Conservation (phyloP, 2,797 vertebrate species). For the Diglossa cyanea region DNA sequence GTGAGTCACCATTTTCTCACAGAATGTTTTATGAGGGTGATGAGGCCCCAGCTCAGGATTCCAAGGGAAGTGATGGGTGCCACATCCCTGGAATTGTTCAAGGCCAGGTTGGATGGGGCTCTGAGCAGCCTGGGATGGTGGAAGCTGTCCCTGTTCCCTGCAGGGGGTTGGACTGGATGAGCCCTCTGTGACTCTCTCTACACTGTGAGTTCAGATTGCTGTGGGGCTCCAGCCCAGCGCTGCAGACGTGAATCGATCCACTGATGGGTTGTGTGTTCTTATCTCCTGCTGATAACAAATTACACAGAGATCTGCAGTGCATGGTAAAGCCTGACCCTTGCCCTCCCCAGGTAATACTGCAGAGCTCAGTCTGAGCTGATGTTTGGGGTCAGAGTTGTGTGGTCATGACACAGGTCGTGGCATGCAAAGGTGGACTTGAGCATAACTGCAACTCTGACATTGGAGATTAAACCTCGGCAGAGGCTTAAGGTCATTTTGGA, state of each 20-base stretch:
- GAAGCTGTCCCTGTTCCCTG: background rate
- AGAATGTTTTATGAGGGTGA: background rate
- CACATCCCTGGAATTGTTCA: background rate
- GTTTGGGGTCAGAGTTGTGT: background rate
- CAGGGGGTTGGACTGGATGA: background rate
- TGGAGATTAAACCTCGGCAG: background rate
- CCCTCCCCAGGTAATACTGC: background rate
- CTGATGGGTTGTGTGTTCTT: background rate
- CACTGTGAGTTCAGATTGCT: background rate
- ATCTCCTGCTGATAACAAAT: background rate
- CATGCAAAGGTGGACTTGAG: background rate
- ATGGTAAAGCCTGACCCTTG: background rate
- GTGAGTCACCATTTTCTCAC: background rate
- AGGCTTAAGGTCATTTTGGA: background rate
- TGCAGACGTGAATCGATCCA: fast-evolving
- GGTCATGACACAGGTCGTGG: fast-evolving
- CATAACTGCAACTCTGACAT: background rate
- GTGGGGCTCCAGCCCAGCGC: background rate
- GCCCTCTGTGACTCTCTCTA: fast-evolving
- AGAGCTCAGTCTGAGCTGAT: background rate
- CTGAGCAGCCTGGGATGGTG: background rate
- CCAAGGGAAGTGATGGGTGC: background rate
- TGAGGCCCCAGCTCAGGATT: background rate
- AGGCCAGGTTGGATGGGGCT: background rate
- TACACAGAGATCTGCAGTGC: fast-evolving